Evolutionary conservation across 2,888 invertebrate species (phyloP).

Genomic region (Scaptomyza caliginosa): DNA sequence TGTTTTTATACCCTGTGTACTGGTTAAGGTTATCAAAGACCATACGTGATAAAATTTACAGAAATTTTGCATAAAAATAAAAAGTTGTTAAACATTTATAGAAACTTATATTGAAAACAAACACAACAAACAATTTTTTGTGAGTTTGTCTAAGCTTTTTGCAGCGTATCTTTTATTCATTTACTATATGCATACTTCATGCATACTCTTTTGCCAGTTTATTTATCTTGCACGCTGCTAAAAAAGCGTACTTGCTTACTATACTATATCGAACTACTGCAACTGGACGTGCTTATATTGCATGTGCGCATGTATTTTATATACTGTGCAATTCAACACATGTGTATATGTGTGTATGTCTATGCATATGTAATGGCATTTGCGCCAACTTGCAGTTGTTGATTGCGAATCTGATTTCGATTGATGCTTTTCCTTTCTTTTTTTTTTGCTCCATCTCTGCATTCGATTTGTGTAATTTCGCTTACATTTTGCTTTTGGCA

Average conservation of each 20-base stretch:
- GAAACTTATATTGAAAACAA: too few relatives aligned
- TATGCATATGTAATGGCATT: constrained; percentile 24
- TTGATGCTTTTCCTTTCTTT: constrained; percentile 9
- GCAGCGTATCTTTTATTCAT: constrained; percentile 3
- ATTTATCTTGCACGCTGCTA: constrained; percentile 41
- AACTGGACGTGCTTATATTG: constrained; percentile 17
- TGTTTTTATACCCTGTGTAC: constrained; percentile 6
- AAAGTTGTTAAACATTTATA: too few relatives aligned
- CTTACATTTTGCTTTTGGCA: constrained; percentile 10
- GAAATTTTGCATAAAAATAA: too few relatives aligned
- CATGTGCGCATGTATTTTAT: constrained; percentile 8
- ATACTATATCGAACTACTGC: constrained; percentile 6
- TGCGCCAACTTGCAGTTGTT: constrained; percentile 15
- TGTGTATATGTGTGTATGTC: constrained; percentile 9
- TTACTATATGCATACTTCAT: too few relatives aligned
- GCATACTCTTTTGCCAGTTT: constrained; percentile 31
- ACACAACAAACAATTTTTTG: too few relatives aligned
- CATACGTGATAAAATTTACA: too few relatives aligned
- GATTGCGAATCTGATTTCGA: constrained; percentile 21
- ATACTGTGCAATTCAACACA: neutral
- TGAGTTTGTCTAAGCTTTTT: neutral
- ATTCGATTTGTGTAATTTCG: constrained; percentile 42
- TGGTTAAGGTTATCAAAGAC: too few relatives aligned
- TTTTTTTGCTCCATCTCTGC: constrained; percentile 6
- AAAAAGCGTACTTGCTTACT: constrained; percentile 23